Base-by-base conservation (phyloP, 2,888 invertebrate species). In the Leptopilina drosophilae region DNA sequence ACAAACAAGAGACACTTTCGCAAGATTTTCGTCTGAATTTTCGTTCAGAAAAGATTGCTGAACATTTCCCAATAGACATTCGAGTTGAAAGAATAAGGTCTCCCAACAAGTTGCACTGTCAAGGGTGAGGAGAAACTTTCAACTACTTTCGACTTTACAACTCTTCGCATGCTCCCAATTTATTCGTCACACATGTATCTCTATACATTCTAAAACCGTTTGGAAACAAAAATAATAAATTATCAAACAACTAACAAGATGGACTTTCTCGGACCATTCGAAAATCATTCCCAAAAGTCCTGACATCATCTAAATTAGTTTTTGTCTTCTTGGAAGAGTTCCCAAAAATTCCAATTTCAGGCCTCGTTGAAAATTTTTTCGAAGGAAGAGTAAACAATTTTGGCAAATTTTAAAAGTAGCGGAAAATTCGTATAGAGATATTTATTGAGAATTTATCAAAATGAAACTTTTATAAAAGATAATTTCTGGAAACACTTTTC, bases 1-100 rank as follows among this genome's bases (percentile, higher is more conserved):
- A 15, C 20, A 49, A 15, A 49, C 20, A 20, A 46, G 49, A 49
- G 20, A 67, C 12, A 67, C 46, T 67, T 49, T 20, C 49, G 11
- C 9, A 20, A 67, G 49, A 67, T 67, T 67, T 67, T 67, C n/a
- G 11, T 5, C n/a, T 20, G 49, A 67, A 67, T 67, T 67, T 20
- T 67, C 49, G 3, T 12, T 5, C 67, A 46, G 20, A 15, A 67
- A 20, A 49, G 67, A 69, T 26, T 69, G 46, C 3, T 20, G 26
- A 69, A 20, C 67, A 69, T 49, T 69, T 69, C 67, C 49, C 26
- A 20, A 53, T 49, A 49, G 49, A 69, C 26, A 46, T 11, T 20
- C n/a, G 26, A 69, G 12, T 20, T 69, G 67, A 49, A 46, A 15
- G 49, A 69, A 69, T 42, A 42, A 69, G 49, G 26, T 69, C 26